These are phyloP conservation scores for Callionymus lyra DNA, from an alignment of 2,113 vertebrate genomes.

Conservation along the genomic window DNA sequence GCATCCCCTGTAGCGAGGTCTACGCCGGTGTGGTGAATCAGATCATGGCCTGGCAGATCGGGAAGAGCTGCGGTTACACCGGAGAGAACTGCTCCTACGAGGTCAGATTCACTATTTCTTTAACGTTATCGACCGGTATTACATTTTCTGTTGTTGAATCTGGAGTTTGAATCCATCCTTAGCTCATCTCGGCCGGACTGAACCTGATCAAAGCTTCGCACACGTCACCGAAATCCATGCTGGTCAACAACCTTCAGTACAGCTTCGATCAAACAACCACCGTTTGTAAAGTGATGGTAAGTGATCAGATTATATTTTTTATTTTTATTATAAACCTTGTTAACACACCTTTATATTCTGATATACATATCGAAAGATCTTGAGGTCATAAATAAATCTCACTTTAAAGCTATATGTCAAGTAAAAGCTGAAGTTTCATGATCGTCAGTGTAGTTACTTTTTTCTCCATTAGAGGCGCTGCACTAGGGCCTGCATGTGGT, in stretches of 20 bases:
- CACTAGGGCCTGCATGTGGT: too few species aligned
- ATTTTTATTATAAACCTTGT: not conserved
- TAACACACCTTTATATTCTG: not conserved
- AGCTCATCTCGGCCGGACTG: conserved; percentile 32
- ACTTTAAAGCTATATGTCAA: too few species aligned
- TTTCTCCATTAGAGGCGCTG: too few species aligned
- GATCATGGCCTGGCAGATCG: conserved; percentile 55
- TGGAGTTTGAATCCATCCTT: conserved; percentile 11
- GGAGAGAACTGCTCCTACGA: conserved; percentile 53
- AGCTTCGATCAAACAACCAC: conserved; percentile 34
- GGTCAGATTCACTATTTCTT: conserved; percentile 22
- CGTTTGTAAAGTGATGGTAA: conserved; percentile 39
- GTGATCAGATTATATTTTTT: conserved; percentile 2
- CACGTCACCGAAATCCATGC: conserved; percentile 36
- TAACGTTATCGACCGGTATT: not conserved
- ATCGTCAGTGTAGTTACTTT: too few species aligned
- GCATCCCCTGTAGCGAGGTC: conserved; percentile 36
- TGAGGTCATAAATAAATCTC: not conserved
- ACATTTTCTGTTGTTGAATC: not conserved
- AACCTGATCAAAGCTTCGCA: conserved; percentile 37
- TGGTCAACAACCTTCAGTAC: conserved; percentile 36
- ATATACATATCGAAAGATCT: not conserved
- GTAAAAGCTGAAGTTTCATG: too few species aligned
- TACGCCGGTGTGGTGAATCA: conserved; percentile 39
- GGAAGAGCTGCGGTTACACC: conserved; percentile 23